Evolutionary conservation across 2,888 invertebrate genomes (phyloP).

Genomic region (Altica lythri): DNA sequence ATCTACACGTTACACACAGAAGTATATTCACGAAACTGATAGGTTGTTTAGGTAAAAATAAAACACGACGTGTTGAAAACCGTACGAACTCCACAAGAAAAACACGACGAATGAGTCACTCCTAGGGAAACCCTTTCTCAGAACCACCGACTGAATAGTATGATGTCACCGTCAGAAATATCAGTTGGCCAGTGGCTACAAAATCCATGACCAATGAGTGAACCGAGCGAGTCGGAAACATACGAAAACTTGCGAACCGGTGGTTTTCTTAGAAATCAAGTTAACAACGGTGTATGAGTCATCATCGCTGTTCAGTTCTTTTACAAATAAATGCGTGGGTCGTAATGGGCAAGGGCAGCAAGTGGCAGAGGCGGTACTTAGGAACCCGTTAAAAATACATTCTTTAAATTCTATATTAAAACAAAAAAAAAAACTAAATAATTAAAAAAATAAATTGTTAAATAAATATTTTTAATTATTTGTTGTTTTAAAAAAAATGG

Average conservation of each 20-base stretch:
- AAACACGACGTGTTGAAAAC: slow-evolving; percentile 12
- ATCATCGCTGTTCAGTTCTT: slow-evolving; percentile 27
- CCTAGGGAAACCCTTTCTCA: slow-evolving; percentile 56
- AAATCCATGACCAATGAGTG: slow-evolving; percentile 31
- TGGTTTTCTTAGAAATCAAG: slow-evolving; percentile 28
- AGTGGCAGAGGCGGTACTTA: not conserved
- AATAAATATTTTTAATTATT: no score
- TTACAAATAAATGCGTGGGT: slow-evolving; percentile 23
- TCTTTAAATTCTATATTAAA: no score
- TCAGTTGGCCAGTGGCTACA: slow-evolving; percentile 43
- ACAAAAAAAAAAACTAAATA: no score
- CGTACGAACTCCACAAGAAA: slow-evolving; percentile 33
- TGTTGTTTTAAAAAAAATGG: no score
- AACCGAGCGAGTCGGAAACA: slow-evolving; percentile 9
- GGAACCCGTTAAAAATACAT: no score
- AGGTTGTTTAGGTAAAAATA: slow-evolving; percentile 21
- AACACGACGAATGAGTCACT: slow-evolving; percentile 52
- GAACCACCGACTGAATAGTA: slow-evolving; percentile 52
- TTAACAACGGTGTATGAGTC: slow-evolving; percentile 28
- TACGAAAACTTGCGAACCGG: slow-evolving; percentile 26
- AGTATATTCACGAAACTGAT: slow-evolving; percentile 8
- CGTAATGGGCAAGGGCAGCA: slow-evolving; percentile 1
- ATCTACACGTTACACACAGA: slow-evolving; percentile 18
- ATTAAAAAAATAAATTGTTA: no score
- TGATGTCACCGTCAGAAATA: slow-evolving; percentile 58